Percentiles rank a stretch among this genome's conserved stretches.
Evolutionary conservation across 2,797 vertebrate species (phyloP).

Genomic region (Pteropus rufus): DNA sequence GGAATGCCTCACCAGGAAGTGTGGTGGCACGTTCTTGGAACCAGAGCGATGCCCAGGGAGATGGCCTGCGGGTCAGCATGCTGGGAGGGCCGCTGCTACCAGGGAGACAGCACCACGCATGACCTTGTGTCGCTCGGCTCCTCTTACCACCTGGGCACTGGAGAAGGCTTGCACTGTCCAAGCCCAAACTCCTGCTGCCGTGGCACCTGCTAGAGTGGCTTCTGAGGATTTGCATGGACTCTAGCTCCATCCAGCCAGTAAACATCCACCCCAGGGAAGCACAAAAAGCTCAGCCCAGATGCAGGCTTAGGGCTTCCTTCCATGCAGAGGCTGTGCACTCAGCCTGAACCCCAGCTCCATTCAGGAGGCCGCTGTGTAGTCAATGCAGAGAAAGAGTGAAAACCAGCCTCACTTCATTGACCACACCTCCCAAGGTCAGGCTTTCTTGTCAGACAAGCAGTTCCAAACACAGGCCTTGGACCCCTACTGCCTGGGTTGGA

Average conservation of each 20-base stretch:
- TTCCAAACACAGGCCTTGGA: neutral
- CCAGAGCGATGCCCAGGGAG: neutral
- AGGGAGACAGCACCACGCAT: neutral
- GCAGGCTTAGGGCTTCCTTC: neutral
- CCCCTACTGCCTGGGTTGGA: neutral
- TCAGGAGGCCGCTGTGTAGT: neutral
- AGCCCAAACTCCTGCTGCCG: neutral
- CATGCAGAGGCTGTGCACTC: neutral
- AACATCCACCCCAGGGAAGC: neutral
- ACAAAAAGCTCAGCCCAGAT: neutral
- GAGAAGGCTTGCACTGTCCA: neutral
- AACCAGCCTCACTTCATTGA: neutral
- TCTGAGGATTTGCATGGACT: neutral
- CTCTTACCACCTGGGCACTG: rapidly evolving
- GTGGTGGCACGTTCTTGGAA: neutral
- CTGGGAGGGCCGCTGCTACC: neutral
- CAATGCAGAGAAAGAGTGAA: rapidly evolving
- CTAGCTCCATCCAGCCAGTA: neutral
- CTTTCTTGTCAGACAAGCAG: neutral
- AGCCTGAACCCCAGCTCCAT: neutral
- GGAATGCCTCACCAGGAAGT: neutral
- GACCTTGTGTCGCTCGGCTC: neutral
- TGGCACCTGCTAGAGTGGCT: neutral
- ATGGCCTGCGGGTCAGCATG: neutral
- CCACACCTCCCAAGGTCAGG: neutral